Base-by-base conservation (phyloP, 2,113 vertebrate genomes). In the Heterotilapia buettikoferi region DNA sequence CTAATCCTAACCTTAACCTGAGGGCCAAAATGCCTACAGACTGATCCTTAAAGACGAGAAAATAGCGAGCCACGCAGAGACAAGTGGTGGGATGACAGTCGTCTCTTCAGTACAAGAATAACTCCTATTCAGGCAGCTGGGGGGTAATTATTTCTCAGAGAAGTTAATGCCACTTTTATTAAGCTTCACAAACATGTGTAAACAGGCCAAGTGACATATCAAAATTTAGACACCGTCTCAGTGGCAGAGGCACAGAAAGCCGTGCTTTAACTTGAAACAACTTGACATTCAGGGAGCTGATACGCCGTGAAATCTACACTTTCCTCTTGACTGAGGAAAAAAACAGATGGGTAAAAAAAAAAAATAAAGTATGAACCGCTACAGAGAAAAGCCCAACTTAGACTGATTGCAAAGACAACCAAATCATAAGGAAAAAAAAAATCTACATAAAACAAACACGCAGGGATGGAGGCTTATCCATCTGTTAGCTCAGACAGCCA, bases 1-100 rank as follows among this genome's bases (percentile, higher is more conserved):
- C 80, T 86, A 92, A 94, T 91, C 89, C 92, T 21, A 63, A 90
- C 93, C 88, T 92, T 93, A 89, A 94, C 90, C 91, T 43, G 57
- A 57, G 71, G 88, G 78, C 50, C 78, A 85, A 56, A 80, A 73
- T 6, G 24, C 29, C 88, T 54, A 71, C 40, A 88, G 56, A 92
- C 38, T 84, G 85, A 94, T 87, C 91, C 10, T 68, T 21, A 63
- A 68, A 29, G 24, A 88, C 33, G 71, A 93, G 84, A 83, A 83
- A 88, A 89, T 80, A 83, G 21, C 19, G 66, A 88, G 82, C 16
- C 12, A 2, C 5, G 26, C 5, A 1, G 4, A 56, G 68, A 13
- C 31, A 24, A 84, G 86, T 82, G 87, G 56, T 19, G 36, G 56
- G 89, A 13, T 12, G 7, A 6, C 54, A 56, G 21, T 56, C 21